Evolutionary conservation across 2,797 vertebrate species (phyloP).

Genomic region (Sphenodon punctatus): DNA sequence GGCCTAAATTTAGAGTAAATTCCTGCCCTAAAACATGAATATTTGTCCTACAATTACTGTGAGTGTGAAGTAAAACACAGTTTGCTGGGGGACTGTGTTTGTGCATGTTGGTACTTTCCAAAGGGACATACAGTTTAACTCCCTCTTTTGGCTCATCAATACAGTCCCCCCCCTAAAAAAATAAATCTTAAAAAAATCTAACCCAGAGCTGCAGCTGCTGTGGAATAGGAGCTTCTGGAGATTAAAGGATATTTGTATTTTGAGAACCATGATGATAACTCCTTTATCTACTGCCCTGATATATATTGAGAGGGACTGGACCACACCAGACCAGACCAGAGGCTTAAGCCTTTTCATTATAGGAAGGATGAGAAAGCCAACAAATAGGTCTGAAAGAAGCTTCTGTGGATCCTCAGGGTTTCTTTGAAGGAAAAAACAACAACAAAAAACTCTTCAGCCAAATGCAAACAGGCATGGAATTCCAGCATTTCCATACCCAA

Average conservation of each 20-base stretch:
- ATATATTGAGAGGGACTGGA: background rate
- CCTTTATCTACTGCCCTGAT: background rate
- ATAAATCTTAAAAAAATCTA: background rate
- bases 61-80: background rate
- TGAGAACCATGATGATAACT: too few relatives aligned
- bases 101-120: background rate
- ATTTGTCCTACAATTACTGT: background rate
- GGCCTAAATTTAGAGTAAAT: background rate
- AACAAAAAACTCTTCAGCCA: slow-evolving; percentile 13
- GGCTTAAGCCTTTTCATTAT: background rate
- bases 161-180: background rate
- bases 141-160: background rate
- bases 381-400: background rate
- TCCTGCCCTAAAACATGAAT: background rate
- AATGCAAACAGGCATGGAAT: background rate
- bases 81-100: background rate
- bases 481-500: background rate
- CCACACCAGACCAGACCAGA: background rate
- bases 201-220: too few relatives aligned
- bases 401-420: background rate
- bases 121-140: background rate
- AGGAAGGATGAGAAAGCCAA: background rate
- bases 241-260: too few relatives aligned
- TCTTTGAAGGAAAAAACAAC: background rate
- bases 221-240: too few relatives aligned